phyloP scores from a whole-genome alignment of 2,797 vertebrate genomes.

The Sphaeramia orbicularis region DNA sequence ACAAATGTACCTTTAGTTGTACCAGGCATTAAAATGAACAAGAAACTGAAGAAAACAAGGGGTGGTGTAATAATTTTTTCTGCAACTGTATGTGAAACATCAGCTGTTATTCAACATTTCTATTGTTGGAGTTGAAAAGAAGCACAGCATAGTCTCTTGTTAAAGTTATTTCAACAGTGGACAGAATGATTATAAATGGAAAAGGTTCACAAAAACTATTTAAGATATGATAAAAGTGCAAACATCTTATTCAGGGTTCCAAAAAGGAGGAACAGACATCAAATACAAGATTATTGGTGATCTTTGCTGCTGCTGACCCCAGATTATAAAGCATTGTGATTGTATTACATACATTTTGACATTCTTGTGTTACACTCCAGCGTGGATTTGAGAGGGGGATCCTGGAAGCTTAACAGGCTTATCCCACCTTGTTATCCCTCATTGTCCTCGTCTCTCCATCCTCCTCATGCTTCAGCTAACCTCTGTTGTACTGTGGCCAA shows the following conservation, averaged over 20 bases:
- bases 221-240: no score
- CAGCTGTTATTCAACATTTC: neutral
- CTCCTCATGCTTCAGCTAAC: conserved; percentile 34
- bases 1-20: no score
- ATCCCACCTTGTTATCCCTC: conserved; percentile 69
- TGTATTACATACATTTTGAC: conserved; percentile 55
- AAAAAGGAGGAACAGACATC: no score
- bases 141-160: neutral
- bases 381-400: conserved; percentile 61
- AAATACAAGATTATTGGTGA: no score
- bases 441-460: conserved; percentile 52
- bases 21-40: no score
- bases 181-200: no score
- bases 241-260: no score
- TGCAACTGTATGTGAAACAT: neutral
- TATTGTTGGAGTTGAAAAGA: neutral
- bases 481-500: conserved; percentile 30
- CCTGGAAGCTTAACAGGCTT: conserved; percentile 68
- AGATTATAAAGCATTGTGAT: conserved; percentile 50
- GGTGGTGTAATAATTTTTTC: no score
- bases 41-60: no score
- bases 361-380: conserved; percentile 59
- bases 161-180: no score
- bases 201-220: no score
- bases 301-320: conserved; percentile 37